Conservation (phyloP, 1,140 invertebrate species). For the Caenorhabditis briggsae region DNA sequence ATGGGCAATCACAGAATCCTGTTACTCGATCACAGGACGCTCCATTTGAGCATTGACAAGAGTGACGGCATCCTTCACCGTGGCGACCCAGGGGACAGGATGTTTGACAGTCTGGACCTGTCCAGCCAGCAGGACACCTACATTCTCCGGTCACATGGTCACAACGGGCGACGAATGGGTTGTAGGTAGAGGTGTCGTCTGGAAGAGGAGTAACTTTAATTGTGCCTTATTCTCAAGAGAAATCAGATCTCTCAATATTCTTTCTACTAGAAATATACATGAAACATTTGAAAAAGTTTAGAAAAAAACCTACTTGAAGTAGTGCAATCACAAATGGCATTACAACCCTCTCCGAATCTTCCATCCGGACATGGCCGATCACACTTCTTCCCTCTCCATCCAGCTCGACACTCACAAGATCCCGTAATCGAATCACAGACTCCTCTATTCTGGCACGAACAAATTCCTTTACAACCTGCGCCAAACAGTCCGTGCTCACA, state of each 20-base stretch:
- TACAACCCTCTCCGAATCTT: conserved; percentile 72
- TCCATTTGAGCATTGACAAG: conserved; percentile 71
- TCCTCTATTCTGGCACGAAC: conserved; percentile 91
- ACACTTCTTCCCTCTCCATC: conserved; percentile 85
- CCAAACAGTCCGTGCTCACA: conserved; percentile 82
- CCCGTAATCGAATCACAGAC: conserved; percentile 86
- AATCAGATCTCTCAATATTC: not conserved
- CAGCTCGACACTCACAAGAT: conserved; percentile 85
- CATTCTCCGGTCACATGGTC: conserved; percentile 83
- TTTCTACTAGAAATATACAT: too few relatives aligned
- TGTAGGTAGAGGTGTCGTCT: conserved; percentile 59
- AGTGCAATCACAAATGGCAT: conserved; percentile 69
- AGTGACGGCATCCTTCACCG: conserved; percentile 68
- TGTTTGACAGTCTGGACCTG: conserved; percentile 78
- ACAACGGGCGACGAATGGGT: conserved; percentile 71
- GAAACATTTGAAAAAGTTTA: not conserved
- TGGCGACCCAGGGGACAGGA: conserved; percentile 70
- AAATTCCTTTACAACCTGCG: conserved; percentile 86
- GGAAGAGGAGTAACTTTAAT: conserved; percentile 28
- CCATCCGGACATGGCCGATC: conserved; percentile 83
- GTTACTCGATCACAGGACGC: conserved; percentile 77
- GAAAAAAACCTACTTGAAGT: conserved; percentile 53
- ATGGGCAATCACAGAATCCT: conserved; percentile 79
- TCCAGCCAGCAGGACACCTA: conserved; percentile 85
- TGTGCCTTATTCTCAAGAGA: not conserved